Percentiles rank a stretch among this genome's conserved stretches.
Evolutionary conservation across 1,140 invertebrate species (phyloP).

Genomic region (Campoletis sonorensis): DNA sequence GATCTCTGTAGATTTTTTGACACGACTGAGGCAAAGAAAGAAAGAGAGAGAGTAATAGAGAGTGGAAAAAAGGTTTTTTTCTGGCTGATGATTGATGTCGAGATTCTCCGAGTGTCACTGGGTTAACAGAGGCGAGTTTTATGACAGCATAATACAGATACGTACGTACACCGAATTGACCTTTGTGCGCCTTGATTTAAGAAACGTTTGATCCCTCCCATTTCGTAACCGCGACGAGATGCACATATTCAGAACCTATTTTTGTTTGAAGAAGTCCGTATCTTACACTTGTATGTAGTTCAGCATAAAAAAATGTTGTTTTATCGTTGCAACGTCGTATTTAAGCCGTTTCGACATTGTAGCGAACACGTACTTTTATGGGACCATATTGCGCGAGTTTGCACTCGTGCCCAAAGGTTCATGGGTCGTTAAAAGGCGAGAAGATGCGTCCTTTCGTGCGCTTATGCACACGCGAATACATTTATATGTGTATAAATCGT

Average conservation of each 20-base stretch:
- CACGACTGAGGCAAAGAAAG: not conserved
- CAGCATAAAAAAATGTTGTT: not conserved
- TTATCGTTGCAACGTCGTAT: not conserved
- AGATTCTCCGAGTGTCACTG: conserved; percentile 51
- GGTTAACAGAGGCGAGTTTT: conserved; percentile 43
- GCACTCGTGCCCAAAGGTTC: not conserved
- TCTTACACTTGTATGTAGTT: not conserved
- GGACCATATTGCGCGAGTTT: not conserved
- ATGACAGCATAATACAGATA: not conserved
- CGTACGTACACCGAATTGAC: not conserved
- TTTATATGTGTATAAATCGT: conserved; percentile 18
- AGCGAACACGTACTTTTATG: conserved; percentile 3
- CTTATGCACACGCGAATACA: not conserved
- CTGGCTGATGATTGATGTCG: conserved; percentile 42
- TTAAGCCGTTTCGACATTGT: conserved; percentile 4
- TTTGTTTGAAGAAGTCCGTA: not conserved
- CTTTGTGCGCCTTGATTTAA: conserved; percentile 36
- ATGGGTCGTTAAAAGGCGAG: conserved; percentile 10
- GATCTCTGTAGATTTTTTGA: conserved; percentile 29
- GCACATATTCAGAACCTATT: not conserved
- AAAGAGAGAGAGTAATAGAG: conserved; percentile 5
- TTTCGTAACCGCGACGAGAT: conserved; percentile 3
- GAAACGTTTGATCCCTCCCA: conserved; percentile 29
- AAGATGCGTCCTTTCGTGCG: conserved; percentile 12
- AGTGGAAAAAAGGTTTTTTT: not conserved